phyloP scores from a whole-genome alignment of 2,888 invertebrate genomes.

The Chloromyia formosa region DNA sequence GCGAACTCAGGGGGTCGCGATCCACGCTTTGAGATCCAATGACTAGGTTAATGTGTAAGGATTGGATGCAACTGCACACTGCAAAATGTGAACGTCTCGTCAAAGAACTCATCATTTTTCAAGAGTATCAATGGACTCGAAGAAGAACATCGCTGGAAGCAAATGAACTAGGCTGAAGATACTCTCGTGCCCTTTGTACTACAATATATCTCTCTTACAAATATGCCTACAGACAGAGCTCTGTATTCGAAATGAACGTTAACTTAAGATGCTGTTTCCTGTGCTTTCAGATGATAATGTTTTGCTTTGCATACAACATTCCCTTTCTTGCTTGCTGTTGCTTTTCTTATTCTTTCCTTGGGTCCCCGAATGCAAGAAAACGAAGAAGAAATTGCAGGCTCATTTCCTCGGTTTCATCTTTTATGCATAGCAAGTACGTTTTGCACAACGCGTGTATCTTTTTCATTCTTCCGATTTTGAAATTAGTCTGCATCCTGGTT shows the following conservation, averaged over 20 bases:
- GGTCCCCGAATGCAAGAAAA: neutral
- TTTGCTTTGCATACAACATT: conserved; percentile 23
- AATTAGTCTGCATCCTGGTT: conserved; percentile 28
- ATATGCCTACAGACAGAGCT: neutral
- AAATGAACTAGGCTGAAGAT: neutral
- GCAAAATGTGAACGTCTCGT: too few species aligned
- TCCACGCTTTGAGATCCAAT: too few species aligned
- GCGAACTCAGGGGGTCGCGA: too few species aligned
- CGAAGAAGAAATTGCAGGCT: conserved; percentile 18
- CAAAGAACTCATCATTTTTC: too few species aligned
- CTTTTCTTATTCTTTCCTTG: too few species aligned
- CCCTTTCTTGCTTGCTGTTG: neutral
- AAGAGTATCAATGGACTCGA: too few species aligned
- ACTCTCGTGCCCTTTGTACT: too few species aligned
- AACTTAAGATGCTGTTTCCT: conserved; percentile 30
- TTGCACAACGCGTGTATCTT: conserved; percentile 9
- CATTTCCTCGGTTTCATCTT: conserved; percentile 38
- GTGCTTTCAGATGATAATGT: conserved; percentile 35
- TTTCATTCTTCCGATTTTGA: conserved; percentile 13
- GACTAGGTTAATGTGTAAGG: too few species aligned
- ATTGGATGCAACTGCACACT: too few species aligned
- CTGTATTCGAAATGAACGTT: conserved; percentile 11
- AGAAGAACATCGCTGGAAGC: neutral
- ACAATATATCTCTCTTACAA: neutral
- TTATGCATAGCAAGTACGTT: conserved; percentile 1